A percentile compares a stretch with the other conserved stretches of the same genome.
These are phyloP conservation scores for Onychorhynchus coronatus DNA, from an alignment of 2,113 vertebrate genomes.

Conservation along the genomic window DNA sequence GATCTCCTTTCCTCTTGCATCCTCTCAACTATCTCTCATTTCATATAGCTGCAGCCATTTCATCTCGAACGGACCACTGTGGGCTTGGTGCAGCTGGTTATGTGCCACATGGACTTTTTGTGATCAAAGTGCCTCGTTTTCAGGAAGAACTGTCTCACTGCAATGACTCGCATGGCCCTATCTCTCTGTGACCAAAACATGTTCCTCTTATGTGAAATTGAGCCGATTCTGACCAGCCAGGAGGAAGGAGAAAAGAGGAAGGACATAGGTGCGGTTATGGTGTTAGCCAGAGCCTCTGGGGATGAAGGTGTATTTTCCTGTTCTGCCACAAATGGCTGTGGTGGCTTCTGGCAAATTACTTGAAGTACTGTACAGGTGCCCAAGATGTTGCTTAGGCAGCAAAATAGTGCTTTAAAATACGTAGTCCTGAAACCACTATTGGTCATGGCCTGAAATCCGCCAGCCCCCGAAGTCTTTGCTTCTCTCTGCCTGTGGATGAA, in stretches of 20 bases:
- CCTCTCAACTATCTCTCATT: not conserved
- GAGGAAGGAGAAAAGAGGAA: slow-evolving; percentile 65
- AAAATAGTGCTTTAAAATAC: not conserved
- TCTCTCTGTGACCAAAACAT: not conserved
- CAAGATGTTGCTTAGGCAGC: not conserved
- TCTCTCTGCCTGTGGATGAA: not conserved
- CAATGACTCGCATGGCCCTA: not conserved
- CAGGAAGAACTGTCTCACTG: not conserved
- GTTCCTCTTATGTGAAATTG: not conserved
- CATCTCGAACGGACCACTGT: not conserved
- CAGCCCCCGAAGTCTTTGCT: not conserved
- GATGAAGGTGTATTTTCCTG: slow-evolving; percentile 42
- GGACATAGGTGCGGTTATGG: slow-evolving; percentile 43
- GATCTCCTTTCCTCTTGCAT: not conserved
- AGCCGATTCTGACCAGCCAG: not conserved
- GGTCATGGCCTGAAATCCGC: not conserved
- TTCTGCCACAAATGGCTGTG: slow-evolving; percentile 32
- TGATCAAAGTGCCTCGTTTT: not conserved
- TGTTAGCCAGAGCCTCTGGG: slow-evolving; percentile 63
- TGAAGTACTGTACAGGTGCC: not conserved
- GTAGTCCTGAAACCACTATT: not conserved
- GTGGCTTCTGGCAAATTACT: slow-evolving; percentile 20
- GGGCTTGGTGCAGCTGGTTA: not conserved
- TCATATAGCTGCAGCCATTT: not conserved
- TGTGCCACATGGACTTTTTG: not conserved